Base-by-base conservation (phyloP, 2,888 invertebrate species). In the Acanthoscelides obtectus region DNA sequence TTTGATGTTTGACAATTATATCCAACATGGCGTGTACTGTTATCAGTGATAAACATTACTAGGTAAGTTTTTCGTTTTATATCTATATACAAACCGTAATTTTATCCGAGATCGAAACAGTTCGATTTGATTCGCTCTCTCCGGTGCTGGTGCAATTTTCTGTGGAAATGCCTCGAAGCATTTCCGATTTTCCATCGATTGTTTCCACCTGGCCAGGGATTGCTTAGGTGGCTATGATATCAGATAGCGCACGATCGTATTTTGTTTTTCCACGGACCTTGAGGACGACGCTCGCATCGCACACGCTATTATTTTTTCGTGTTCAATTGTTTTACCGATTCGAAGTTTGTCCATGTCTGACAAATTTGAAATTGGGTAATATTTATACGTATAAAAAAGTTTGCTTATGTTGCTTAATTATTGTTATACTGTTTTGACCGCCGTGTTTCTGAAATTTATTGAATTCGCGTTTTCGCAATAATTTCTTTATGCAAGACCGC, bases 11-110 rank as follows among this genome's bases (percentile, higher is more conserved):
- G 80, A 81, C 80, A 79, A 78, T 77, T 76, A 75, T 76, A 76
- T 79, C 77, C 80, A 81, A 81, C 79, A 81, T 81, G 81, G 81
- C 80, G 81, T 79, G 79, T 78, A 78, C 78, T 80, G 79, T 80
- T 79, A 77, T 77, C 77, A 79, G 80, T 77, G 80, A 78, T 80
- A 78, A 78, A 77, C 78, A 78, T 74, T 78, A 79, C 76, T 77
- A 79, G 80, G 81, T 81, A 74, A 81, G 81, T 78, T 76, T 77
- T 77, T 76, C 27, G 21, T 67, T 72, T 76, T 76, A 74, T 73
- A 73, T 67, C 69, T 22, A 20, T 69, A 67, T 72, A 65, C 25
- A n/a, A 63, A 45, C 63, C 67, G 22, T 21, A 66, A 66, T n/a
- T 71, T 72, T 21, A 66, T 67, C 22, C 20, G 22, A 21, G 66